Evolutionary conservation across 2,797 vertebrate genomes (phyloP).

Genomic region (Thaleichthys pacificus): DNA sequence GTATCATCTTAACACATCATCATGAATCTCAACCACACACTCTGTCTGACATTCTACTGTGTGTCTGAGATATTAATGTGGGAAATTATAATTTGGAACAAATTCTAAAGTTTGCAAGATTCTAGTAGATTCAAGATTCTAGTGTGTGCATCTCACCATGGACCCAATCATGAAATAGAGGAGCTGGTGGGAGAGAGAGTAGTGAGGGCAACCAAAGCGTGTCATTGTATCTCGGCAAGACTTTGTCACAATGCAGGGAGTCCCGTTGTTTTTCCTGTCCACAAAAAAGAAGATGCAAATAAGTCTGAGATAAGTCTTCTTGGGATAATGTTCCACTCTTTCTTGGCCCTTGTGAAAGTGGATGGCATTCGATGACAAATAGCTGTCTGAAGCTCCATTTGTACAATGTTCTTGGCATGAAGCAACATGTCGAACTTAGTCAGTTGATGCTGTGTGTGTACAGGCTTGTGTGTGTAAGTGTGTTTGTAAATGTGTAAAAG

Average conservation of each 20-base stretch:
- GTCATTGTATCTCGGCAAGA: conserved; percentile 81
- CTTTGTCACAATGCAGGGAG: conserved; percentile 77
- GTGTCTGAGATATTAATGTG: no score
- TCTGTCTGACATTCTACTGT: no score
- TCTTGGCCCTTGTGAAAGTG: not conserved
- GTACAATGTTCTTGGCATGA: not conserved
- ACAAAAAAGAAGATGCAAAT: conserved; percentile 11
- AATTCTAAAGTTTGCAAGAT: not conserved
- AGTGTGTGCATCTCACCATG: conserved; percentile 71
- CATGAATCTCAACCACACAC: no score
- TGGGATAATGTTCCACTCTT: not conserved
- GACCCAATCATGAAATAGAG: conserved; percentile 85
- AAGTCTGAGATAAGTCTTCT: not conserved
- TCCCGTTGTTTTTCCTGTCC: conserved; percentile 75
- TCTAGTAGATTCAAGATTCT: not conserved
- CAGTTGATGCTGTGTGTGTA: not conserved
- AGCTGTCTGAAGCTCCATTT: not conserved
- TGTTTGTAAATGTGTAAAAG: no score
- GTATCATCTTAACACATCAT: no score
- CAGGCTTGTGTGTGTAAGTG: not conserved
- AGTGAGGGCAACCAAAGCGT: conserved; percentile 73
- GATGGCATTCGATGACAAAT: not conserved
- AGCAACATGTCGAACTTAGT: not conserved
- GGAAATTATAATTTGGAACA: not conserved
- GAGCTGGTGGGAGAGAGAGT: conserved; percentile 86